phyloP scores from a whole-genome alignment of 92 coral and sea anemone species.

The Desmophyllum pertusum region DNA sequence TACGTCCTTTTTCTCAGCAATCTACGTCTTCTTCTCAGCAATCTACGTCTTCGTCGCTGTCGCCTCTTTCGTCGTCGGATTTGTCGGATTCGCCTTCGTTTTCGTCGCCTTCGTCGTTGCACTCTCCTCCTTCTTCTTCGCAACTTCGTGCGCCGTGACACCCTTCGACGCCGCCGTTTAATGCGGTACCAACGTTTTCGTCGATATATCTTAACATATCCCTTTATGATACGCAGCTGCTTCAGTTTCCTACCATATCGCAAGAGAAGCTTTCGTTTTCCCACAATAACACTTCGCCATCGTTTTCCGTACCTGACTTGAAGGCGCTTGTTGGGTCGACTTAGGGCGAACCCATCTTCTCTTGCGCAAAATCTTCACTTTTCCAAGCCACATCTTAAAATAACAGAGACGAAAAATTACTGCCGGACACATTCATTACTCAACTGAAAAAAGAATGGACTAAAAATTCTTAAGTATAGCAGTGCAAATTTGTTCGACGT shows the following conservation, averaged over 20 bases:
- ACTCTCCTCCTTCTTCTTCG: constrained; percentile 9
- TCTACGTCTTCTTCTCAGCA: constrained; percentile 23
- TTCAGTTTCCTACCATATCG: not conserved
- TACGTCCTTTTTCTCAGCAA: too few relatives aligned
- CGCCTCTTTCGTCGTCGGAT: constrained; percentile 23
- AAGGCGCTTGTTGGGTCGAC: constrained; percentile 17
- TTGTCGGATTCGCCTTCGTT: constrained; percentile 15
- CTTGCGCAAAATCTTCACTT: not conserved
- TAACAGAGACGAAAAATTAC: not conserved
- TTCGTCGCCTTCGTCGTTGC: constrained; percentile 21
- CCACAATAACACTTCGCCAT: constrained; percentile 2
- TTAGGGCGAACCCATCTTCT: constrained; percentile 12
- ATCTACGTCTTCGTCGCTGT: not conserved
- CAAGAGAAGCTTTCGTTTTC: not conserved
- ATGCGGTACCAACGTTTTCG: constrained; percentile 8
- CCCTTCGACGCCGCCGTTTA: constrained; percentile 1
- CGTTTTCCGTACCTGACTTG: not conserved
- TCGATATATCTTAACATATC: not conserved
- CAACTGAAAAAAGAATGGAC: not conserved
- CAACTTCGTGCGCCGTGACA: constrained; percentile 4
- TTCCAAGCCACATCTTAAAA: constrained; percentile 20
- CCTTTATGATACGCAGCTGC: not conserved
- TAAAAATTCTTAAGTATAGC: not conserved
- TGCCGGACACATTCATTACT: not conserved
- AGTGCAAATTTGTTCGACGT: too few relatives aligned